Conservation (phyloP, 2,888 invertebrate genomes). For the Ochropacha duplaris region DNA sequence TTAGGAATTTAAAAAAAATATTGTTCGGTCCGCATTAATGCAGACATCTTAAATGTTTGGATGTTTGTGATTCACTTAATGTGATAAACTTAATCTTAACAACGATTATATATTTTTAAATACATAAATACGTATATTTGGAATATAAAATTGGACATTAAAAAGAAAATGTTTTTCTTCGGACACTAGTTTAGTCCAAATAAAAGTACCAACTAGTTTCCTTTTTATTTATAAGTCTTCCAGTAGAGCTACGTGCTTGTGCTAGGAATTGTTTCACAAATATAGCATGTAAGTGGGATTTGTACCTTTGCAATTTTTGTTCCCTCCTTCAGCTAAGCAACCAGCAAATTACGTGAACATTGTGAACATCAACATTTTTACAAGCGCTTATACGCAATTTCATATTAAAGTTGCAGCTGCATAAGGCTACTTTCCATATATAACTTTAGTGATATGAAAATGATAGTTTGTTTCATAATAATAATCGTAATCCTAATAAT, state of each 20-base stretch:
- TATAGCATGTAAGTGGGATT: background rate
- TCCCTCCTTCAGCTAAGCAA: background rate
- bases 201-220: background rate
- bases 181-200: background rate
- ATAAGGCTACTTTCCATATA: background rate
- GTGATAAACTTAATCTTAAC: too few species aligned
- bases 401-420: background rate
- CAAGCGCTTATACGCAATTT: background rate
- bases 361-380: background rate
- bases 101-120: too few species aligned
- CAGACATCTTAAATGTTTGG: too few species aligned
- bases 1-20: too few species aligned
- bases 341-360: background rate
- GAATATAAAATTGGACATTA: background rate
- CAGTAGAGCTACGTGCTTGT: background rate
- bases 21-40: too few species aligned
- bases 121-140: too few species aligned
- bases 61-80: too few species aligned
- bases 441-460: background rate
- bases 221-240: too few species aligned
- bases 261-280: background rate
- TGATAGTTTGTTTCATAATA: background rate
- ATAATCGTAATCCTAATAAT: too few species aligned
- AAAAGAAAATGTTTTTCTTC: background rate
- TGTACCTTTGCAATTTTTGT: background rate